A percentile compares a stretch with the other conserved stretches of the same genome.
Evolutionary conservation across 1,140 invertebrate genomes (phyloP).

Genomic region (Drosophila watanabei): DNA sequence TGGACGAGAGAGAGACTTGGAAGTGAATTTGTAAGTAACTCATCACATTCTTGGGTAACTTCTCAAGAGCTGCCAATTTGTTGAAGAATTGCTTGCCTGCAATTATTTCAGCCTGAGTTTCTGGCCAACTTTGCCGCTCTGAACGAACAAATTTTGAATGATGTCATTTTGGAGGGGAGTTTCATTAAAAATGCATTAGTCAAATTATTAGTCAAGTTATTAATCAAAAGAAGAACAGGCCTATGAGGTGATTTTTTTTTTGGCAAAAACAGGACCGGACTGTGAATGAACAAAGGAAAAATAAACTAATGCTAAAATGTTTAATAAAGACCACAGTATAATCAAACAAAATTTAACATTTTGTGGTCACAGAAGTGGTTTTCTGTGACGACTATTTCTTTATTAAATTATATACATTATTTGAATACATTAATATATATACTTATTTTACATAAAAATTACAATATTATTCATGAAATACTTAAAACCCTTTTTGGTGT

Average conservation of each 20-base stretch:
- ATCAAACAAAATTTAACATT: background rate
- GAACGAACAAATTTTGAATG: slow-evolving; percentile 28
- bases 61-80: slow-evolving; percentile 3
- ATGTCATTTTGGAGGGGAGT: slow-evolving; percentile 31
- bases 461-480: background rate
- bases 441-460: background rate
- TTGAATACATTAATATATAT: background rate
- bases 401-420: background rate
- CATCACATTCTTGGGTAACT: slow-evolving; percentile 19
- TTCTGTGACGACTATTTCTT: background rate
- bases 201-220: slow-evolving; percentile 33
- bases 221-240: slow-evolving; percentile 63
- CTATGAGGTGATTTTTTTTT: slow-evolving; percentile 45
- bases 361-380: background rate
- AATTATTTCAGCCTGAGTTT: slow-evolving; percentile 26
- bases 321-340: background rate
- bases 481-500: too few relatives aligned
- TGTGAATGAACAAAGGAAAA: background rate
- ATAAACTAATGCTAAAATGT: background rate
- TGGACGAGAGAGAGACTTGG: slow-evolving; percentile 1
- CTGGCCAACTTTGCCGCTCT: background rate
- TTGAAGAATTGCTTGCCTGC: background rate
- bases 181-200: slow-evolving; percentile 79
- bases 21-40: slow-evolving; percentile 19
- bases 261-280: background rate